Percentiles rank a stretch among this genome's conserved stretches.
Evolutionary conservation across 1,140 invertebrate genomes (phyloP).

Genomic region (Goniozus legneri): DNA sequence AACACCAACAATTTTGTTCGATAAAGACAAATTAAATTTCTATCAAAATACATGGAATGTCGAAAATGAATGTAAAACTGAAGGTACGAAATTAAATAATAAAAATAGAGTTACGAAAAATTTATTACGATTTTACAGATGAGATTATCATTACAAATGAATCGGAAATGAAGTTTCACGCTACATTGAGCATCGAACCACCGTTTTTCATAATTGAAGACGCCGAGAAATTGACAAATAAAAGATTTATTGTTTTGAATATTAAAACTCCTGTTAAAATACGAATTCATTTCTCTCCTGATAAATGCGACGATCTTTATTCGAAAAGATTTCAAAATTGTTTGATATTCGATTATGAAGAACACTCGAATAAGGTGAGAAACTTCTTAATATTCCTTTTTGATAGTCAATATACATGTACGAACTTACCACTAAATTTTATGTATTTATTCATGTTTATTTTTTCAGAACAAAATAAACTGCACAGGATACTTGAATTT

Average conservation of each 20-base stretch:
- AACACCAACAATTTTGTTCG: slow-evolving; percentile 29
- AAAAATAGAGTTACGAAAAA: too few species aligned
- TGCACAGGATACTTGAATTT: slow-evolving; percentile 51
- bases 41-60: neutral
- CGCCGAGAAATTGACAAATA: slow-evolving; percentile 7
- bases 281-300: slow-evolving; percentile 21
- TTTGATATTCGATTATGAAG: slow-evolving; percentile 30
- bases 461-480: slow-evolving; percentile 44
- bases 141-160: slow-evolving; percentile 31
- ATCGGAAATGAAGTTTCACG: slow-evolving; percentile 25
- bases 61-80: neutral
- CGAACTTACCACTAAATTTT: neutral
- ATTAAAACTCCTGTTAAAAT: slow-evolving; percentile 12
- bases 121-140: slow-evolving; percentile 21
- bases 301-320: slow-evolving; percentile 9
- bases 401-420: neutral
- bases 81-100: neutral
- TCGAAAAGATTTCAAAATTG: slow-evolving; percentile 17
- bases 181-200: slow-evolving; percentile 16
- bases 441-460: neutral
- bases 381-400: neutral
- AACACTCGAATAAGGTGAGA: slow-evolving; percentile 28
- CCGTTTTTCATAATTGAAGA: slow-evolving; percentile 30
- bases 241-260: slow-evolving; percentile 18
- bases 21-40: slow-evolving; percentile 30